Base-by-base conservation (phyloP, 2,113 vertebrate genomes). In the Leptobrachium leishanense region DNA sequence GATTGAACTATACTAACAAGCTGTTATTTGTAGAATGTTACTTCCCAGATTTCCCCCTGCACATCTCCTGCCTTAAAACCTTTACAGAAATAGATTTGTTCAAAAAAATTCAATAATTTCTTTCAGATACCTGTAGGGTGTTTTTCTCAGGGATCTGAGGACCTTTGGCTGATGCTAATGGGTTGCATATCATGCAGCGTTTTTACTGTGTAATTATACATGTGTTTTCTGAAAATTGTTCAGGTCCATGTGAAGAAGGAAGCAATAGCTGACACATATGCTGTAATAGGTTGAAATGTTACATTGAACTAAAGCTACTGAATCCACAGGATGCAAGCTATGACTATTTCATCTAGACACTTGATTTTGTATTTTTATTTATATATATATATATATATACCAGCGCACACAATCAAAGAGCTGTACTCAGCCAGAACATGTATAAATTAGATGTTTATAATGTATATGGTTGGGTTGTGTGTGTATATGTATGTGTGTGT, bases 11-110 rank as follows among this genome's bases (percentile, higher is more conserved):
- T 31, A 42, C 53, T 80, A 80, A 80, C 77, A 74, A 68, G 77
- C 62, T 72, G 69, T 80, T 80, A 80, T 80, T 80, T 80, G 77
- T 62, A 74, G 71, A 80, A 68, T 71, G 68, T 74, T 80, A 74
- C 46, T 15, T 55, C 77, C 54, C 66, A 43, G 59, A 72, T 43
- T 73, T 67, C 46, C 70, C 39, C 40, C 62, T 67, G 70, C 70
- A 57, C 50, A 80, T 74, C 53, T 62, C 53, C 53, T 68, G 43
- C 77, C 71, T 74, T 65, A 74, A 74, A 80, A 41, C 41, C 77
- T 46, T 64, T 74, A 43, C 50, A 59, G 70, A 66, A 79, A 79
- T 73, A 67, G 63, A 15, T 50, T 79, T 73, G 39, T 20, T 66
- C 20, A 43, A 63, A 76, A 76, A 72, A 79, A 66, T 71, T 13